These are phyloP conservation scores for Fabriciana adippe DNA, from an alignment of 2,888 invertebrate genomes.

Conservation along the genomic window DNA sequence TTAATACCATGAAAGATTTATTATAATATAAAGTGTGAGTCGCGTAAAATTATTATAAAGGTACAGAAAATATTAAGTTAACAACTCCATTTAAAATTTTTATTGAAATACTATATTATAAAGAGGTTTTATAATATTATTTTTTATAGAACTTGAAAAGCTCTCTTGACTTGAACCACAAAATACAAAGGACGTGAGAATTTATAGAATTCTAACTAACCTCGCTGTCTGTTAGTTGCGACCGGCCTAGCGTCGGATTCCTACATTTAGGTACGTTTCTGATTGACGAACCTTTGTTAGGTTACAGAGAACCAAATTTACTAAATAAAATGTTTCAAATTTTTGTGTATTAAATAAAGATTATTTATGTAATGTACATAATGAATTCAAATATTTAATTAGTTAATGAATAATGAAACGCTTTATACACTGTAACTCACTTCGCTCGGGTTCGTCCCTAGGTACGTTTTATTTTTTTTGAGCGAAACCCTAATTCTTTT, in stretches of 20 bases:
- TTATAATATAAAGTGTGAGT: no score
- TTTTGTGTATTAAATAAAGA: not conserved
- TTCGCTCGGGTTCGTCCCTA: no score
- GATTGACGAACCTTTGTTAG: constrained; percentile 10
- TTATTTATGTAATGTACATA: not conserved
- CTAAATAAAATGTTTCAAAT: not conserved
- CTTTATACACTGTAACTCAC: no score
- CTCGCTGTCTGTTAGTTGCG: constrained; percentile 7
- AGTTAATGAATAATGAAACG: not conserved
- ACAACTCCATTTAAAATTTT: no score
- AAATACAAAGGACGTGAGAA: constrained; percentile 28
- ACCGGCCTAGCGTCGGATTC: constrained; percentile 9
- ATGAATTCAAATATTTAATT: not conserved
- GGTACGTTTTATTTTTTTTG: no score
- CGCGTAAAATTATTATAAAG: no score
- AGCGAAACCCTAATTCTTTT: no score
- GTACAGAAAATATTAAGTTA: no score
- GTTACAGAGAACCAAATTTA: not conserved
- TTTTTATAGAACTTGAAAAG: not conserved
- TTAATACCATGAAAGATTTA: no score
- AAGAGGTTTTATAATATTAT: no score
- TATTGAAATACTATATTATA: no score
- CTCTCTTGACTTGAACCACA: constrained; percentile 22
- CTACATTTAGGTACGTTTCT: constrained; percentile 14
- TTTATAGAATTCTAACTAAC: constrained; percentile 20